phyloP scores from a whole-genome alignment of 1,140 invertebrate species.

The Agraylea sexmaculata region DNA sequence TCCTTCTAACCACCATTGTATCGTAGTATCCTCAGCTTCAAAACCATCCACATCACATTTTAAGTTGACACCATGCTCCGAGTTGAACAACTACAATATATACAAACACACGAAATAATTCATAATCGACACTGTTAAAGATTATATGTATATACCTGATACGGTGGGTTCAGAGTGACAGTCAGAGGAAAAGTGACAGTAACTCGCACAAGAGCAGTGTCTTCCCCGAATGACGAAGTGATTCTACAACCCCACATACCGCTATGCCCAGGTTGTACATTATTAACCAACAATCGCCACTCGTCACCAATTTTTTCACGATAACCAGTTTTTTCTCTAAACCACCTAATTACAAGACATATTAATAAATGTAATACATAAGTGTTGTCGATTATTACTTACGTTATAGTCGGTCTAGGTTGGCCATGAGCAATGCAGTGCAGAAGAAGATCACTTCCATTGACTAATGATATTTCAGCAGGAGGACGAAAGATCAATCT shows the following conservation, averaged over 20 bases:
- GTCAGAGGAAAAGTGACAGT: conserved; percentile 9
- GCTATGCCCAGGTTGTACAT: neutral
- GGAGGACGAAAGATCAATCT: conserved; percentile 48
- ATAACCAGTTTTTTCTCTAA: too few relatives aligned
- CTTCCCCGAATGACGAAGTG: conserved; percentile 13
- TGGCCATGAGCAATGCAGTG: conserved; percentile 59
- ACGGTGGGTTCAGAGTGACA: conserved; percentile 8
- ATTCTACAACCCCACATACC: conserved; percentile 17
- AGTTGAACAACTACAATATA: neutral
- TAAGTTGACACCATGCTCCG: neutral
- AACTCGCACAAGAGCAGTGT: conserved; percentile 9
- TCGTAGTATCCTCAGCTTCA: neutral
- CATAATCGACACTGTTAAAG: neutral
- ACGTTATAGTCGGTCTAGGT: conserved; percentile 56
- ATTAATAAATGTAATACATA: too few relatives aligned
- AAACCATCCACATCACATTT: neutral
- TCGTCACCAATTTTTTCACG: too few relatives aligned
- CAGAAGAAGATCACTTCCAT: conserved; percentile 51
- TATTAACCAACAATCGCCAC: conserved; percentile 5
- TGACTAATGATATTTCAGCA: conserved; percentile 46
- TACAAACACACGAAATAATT: neutral
- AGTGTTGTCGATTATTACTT: too few relatives aligned
- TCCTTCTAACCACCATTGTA: too few relatives aligned
- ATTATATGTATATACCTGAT: conserved; percentile 9
- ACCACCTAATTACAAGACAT: too few relatives aligned